Conservation (phyloP, 2,113 vertebrate species). For the Thalassoma bifasciatum region DNA sequence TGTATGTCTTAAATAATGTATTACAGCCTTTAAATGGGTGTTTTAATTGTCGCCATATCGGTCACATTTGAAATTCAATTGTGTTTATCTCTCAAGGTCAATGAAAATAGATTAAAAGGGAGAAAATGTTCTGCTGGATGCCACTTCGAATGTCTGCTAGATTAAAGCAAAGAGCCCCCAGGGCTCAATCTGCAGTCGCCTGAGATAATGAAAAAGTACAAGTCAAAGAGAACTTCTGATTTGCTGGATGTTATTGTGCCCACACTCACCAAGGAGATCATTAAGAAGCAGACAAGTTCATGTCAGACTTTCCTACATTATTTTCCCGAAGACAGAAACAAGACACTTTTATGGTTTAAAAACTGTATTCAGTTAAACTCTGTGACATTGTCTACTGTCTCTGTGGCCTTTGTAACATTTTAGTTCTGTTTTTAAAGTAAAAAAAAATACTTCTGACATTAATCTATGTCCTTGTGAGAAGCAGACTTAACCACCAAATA, state of each 20-base stretch:
- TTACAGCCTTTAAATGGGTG: not conserved
- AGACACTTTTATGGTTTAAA: too few relatives aligned
- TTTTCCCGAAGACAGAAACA: too few relatives aligned
- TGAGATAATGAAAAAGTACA: slow-evolving; percentile 44
- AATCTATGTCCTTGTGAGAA: not conserved
- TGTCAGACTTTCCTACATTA: not conserved
- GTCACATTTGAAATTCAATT: not conserved
- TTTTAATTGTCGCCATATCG: slow-evolving; percentile 10
- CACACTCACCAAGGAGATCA: not conserved
- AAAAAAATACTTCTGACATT: too few relatives aligned
- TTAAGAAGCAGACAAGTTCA: not conserved
- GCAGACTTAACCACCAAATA: too few relatives aligned
- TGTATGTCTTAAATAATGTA: not conserved
- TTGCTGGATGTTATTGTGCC: slow-evolving; percentile 25
- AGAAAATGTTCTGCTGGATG: slow-evolving; percentile 12
- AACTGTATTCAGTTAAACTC: not conserved
- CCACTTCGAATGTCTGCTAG: slow-evolving; percentile 7
- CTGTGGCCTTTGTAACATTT: not conserved
- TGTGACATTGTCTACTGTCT: not conserved
- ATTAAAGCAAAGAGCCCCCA: slow-evolving; percentile 35
- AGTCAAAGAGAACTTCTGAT: slow-evolving; percentile 44
- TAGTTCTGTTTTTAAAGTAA: not conserved
- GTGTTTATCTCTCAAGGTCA: slow-evolving; percentile 31
- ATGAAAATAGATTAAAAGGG: slow-evolving; percentile 6
- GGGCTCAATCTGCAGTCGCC: slow-evolving; percentile 16